Evolutionary conservation across 1,140 invertebrate genomes (phyloP), one percentile per base, ranked within the genome.

Genomic region (Ostrea denselamellosa): DNA sequence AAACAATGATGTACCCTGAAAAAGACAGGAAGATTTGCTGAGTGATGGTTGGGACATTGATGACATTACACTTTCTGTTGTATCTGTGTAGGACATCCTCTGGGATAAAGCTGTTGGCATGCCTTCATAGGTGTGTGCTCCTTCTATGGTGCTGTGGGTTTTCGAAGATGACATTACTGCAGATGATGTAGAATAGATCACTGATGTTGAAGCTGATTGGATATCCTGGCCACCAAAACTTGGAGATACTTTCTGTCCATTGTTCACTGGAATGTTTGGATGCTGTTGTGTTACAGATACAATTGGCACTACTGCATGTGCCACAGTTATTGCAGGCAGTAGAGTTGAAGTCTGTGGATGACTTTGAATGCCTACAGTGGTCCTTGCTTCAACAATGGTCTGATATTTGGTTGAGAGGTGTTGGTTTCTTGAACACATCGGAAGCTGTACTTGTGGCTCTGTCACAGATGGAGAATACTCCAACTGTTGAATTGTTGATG

Each of bases 71-170:
- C 12, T 77, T 28, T 77, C 28, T 28, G 68, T 25, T 12, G 68
- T 10, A 77, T 22, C 28, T 77, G 25, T 28, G 25, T 34, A 77
- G 10, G 68, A 28, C 14, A 77, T 14, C 28, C 68, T 77, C 25
- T 77, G 68, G 22, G 68, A 14, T 34, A 77, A 77, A 77, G 68
- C 68, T 77, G 68, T 34, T 34, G 68, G 9, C 68, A 77, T 77
- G 9, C 2, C 25, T 77, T 14, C 68, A 77, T 34, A 14, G 68
- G 28, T 28, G 12, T 28, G 22, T 71, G 65, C 25, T 34, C 68
- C 68, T 28, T 14, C 68, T 25, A 77, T 77, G 8, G 2, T 28
- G 25, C 28, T 77, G 68, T 34, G 34, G 0, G 14, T 28, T 22
- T 77, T 7, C 14, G 9, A 34, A 14, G 9, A 28, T 77, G 68